These are phyloP conservation scores for Eupelmus urozonus DNA, from an alignment of 2,888 invertebrate species.

Conservation along the genomic window DNA sequence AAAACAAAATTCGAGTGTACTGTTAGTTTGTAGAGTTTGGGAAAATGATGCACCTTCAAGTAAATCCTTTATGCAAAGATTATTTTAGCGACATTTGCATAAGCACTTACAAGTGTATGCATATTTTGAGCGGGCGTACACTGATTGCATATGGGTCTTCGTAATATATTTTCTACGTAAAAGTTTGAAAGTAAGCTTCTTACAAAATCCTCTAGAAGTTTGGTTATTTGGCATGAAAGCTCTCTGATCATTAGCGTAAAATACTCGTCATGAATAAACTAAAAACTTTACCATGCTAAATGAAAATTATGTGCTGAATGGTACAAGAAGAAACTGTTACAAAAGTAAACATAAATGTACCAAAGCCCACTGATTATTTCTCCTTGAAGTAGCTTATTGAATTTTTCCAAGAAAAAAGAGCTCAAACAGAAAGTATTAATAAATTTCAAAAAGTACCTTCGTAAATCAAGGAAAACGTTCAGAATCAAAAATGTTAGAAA, in stretches of 20 bases:
- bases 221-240: conserved; percentile 47
- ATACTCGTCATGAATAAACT: conserved; percentile 29
- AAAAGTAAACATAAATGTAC: conserved; percentile 25
- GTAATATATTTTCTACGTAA: conserved; percentile 37
- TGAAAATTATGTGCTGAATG: conserved; percentile 32
- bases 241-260: conserved; percentile 48
- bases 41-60: not conserved
- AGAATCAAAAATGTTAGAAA: too few species aligned
- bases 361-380: conserved; percentile 19
- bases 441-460: too few species aligned
- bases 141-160: conserved; percentile 42
- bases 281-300: conserved; percentile 44
- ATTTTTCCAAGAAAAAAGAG: not conserved
- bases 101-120: conserved; percentile 26
- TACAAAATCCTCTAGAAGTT: conserved; percentile 42
- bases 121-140: conserved; percentile 13
- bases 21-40: not conserved
- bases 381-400: not conserved
- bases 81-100: conserved; percentile 29
- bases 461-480: too few species aligned
- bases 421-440: too few species aligned
- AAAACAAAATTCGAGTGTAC: too few species aligned
- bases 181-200: conserved; percentile 51
- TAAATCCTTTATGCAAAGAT: conserved; percentile 31
- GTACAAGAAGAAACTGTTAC: conserved; percentile 20